Base-by-base conservation (phyloP, 2,113 vertebrate species). In the Zeus faber region DNA sequence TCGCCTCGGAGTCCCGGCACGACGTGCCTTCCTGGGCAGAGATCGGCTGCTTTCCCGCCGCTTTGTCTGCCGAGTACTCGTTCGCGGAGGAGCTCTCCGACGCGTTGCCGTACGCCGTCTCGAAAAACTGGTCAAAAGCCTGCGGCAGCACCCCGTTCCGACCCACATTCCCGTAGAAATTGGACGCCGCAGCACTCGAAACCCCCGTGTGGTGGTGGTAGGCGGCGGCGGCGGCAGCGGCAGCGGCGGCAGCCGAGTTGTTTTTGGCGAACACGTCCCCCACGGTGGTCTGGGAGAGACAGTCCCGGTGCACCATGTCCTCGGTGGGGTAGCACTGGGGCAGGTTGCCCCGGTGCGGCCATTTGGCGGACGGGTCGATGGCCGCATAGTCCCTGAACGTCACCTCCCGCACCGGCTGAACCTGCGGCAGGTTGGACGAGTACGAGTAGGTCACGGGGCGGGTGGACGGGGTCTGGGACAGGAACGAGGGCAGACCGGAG, bases 371-470 rank as follows among this genome's bases (percentile, higher is more conserved):
- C 70, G 95, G 91, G 77, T 98, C 96, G 88, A 98, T 93, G 81
- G 94, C 93, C 76, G 94, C 94, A 86, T 98, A 98, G 88, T 98
- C 96, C 79, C 96, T 91, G 91, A 98, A 98, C 86, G 96, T 97
- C 83, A 98, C 93, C 85, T 98, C 95, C 85, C 95, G 89, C 81
- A 98, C 96, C 73, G 94, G 94, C 74, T 96, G 95, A 81, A 97
- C 94, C 85, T 94, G 95, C 90, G 96, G 93, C 80, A 98, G 91
- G 92, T 95, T 98, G 79, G 94, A 95, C 64, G 95, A 94, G 86
- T 97, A 98, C 56, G 95, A 94, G 79, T 98, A 98, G 85, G 95
- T 93, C 89, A 97, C 90, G 84, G 94, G 92, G 89, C 95, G 95
- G 86, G 94, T 93, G 90, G 94, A 93, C 80, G 92, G 91, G 88